These are phyloP conservation scores for Tromatobia lineatoria DNA, from an alignment of 2,888 invertebrate genomes.

Conservation along the genomic window DNA sequence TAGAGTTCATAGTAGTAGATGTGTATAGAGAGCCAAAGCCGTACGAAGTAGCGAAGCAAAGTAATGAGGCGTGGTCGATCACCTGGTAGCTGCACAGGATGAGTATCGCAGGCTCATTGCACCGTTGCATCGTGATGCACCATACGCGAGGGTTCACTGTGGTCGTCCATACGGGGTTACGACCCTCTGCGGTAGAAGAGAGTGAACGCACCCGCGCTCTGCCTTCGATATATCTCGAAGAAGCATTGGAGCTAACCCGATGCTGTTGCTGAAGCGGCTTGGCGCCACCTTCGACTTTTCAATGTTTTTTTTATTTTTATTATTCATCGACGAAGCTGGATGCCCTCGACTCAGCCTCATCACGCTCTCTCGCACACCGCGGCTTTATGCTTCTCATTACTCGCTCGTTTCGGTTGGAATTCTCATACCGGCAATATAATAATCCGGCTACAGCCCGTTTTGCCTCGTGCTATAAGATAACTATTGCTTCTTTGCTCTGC, in stretches of 20 bases:
- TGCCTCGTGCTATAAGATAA: constrained; percentile 30
- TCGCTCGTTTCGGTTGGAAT: constrained; percentile 65
- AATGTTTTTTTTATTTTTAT: constrained; percentile 16
- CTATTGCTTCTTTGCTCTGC: constrained; percentile 6
- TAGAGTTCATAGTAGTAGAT: constrained; percentile 8
- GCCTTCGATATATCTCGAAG: constrained; percentile 49
- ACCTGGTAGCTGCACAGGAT: constrained; percentile 80
- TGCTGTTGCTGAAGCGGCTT: constrained; percentile 46
- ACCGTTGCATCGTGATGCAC: constrained; percentile 62
- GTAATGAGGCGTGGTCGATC: constrained; percentile 84
- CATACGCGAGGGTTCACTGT: constrained; percentile 72
- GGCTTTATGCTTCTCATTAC: constrained; percentile 67
- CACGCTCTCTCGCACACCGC: constrained; percentile 32
- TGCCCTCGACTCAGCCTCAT: constrained; percentile 61
- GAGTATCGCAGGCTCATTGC: constrained; percentile 44
- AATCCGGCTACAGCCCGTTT: constrained; percentile 51
- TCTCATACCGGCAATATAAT: constrained; percentile 63
- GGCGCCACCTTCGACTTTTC: constrained; percentile 41
- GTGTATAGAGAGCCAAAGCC: constrained; percentile 45
- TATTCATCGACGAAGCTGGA: constrained; percentile 56
- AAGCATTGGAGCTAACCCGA: constrained; percentile 73
- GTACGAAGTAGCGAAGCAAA: constrained; percentile 79
- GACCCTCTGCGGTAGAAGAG: constrained; percentile 72
- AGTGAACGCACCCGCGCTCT: constrained; percentile 65
- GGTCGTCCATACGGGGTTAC: constrained; percentile 77